A percentile compares a stretch with the other conserved stretches of the same genome.
Evolutionary conservation across 2,113 vertebrate genomes (phyloP).

Genomic region (Caretta caretta): DNA sequence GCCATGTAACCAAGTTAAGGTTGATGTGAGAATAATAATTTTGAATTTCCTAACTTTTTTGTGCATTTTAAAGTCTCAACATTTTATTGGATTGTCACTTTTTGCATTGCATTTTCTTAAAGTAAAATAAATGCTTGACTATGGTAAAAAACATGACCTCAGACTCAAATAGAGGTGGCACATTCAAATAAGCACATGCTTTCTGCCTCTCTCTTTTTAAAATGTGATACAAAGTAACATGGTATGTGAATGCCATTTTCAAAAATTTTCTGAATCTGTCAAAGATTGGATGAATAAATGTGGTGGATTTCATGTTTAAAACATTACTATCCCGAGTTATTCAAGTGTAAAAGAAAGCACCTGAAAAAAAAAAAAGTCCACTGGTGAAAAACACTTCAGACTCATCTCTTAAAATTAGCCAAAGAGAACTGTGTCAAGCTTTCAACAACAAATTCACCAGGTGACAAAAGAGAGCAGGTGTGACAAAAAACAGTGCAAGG

Average conservation of each 20-base stretch:
- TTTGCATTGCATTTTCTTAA: constrained; percentile 1
- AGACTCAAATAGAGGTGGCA: constrained; percentile 48
- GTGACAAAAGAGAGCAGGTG: not conserved
- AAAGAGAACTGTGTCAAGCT: not conserved
- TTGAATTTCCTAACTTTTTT: not conserved
- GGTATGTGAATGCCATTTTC: not conserved
- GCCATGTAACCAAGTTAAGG: not conserved
- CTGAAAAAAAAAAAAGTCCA: not conserved
- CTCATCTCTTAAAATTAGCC: not conserved
- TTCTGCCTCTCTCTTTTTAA: not conserved
- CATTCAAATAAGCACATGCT: constrained; percentile 53
- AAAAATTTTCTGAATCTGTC: not conserved
- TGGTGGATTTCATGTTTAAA: not conserved
- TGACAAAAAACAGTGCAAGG: not conserved
- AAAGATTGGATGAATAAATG: not conserved
- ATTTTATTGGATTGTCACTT: not conserved
- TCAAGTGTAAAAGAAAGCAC: not conserved
- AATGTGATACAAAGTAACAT: not conserved
- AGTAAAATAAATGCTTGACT: not conserved
- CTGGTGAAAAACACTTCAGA: not conserved
- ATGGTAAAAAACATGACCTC: constrained; percentile 27
- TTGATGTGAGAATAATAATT: rapidly evolving
- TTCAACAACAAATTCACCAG: not conserved
- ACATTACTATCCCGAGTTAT: not conserved
- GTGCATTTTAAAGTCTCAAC: not conserved